Conservation (phyloP, 64 coral and sea anemone genomes). For the Montipora sp. region DNA sequence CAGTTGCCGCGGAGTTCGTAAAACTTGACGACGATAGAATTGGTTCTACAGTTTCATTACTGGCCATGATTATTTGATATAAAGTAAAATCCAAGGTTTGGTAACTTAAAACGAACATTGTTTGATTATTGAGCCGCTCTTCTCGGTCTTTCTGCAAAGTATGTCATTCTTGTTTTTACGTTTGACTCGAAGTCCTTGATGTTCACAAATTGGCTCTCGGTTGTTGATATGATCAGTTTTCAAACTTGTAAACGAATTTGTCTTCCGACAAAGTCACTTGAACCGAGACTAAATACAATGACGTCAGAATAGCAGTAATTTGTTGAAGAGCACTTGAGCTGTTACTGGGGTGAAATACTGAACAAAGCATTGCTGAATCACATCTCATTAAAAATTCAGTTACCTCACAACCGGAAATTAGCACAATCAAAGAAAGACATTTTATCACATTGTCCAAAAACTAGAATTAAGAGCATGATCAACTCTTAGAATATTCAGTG, state of each 20-base stretch:
- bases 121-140: background rate
- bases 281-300: background rate
- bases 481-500: too few species aligned
- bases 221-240: too few species aligned
- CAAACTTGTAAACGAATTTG: too few species aligned
- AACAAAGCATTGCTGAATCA: background rate
- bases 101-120: background rate
- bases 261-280: background rate
- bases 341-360: background rate
- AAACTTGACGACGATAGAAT: conserved; percentile 4
- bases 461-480: too few species aligned
- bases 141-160: background rate
- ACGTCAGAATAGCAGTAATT: background rate
- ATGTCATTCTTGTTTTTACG: too few species aligned
- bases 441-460: background rate
- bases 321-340: background rate
- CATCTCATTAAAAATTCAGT: background rate
- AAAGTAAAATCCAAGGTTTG: too few species aligned
- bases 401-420: background rate
- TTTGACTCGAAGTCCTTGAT: too few species aligned
- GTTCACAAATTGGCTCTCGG: too few species aligned
- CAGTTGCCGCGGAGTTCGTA: background rate
- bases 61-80: background rate
- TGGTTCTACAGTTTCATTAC: background rate
- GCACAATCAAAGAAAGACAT: background rate